A percentile compares a stretch with the other conserved stretches of the same genome.
Conservation (phyloP, 1,140 invertebrate species). For the Lepidurus arcticus region DNA sequence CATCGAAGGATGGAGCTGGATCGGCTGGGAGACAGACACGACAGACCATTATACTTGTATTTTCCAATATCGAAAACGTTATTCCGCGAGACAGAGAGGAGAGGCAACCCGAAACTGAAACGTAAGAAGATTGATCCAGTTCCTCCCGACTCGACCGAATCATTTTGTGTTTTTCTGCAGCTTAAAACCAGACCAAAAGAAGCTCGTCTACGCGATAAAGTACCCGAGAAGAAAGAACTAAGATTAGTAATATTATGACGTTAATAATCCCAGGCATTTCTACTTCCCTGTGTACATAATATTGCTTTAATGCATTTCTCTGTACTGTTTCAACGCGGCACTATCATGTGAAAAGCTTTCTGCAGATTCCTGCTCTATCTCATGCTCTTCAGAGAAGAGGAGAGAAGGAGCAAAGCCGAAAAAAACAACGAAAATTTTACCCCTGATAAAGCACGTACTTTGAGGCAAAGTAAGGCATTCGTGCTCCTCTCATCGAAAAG, state of each 20-base stretch:
- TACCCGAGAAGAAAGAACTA: no score
- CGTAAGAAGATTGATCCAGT: no score
- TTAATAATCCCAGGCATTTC: no score
- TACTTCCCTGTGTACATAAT: no score
- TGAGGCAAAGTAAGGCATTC: neutral
- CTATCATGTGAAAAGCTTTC: neutral
- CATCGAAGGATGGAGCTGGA: conserved; percentile 1
- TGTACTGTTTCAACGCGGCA: no score
- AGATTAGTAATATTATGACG: no score
- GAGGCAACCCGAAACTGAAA: neutral
- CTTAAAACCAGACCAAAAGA: no score
- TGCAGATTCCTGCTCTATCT: neutral
- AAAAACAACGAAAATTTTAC: neutral
- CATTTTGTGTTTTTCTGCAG: no score
- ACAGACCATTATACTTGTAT: neutral
- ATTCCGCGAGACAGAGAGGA: neutral
- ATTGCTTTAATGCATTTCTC: no score
- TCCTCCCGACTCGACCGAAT: no score
- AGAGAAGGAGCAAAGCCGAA: neutral
- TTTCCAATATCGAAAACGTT: neutral
- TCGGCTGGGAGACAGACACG: neutral
- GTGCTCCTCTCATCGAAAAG: neutral
- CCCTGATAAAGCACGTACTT: conserved; percentile 1
- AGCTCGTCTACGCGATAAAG: no score
- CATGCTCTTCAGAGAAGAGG: no score